Base-by-base conservation (phyloP, 2,888 invertebrate genomes). In the Agrotis exclamationis region DNA sequence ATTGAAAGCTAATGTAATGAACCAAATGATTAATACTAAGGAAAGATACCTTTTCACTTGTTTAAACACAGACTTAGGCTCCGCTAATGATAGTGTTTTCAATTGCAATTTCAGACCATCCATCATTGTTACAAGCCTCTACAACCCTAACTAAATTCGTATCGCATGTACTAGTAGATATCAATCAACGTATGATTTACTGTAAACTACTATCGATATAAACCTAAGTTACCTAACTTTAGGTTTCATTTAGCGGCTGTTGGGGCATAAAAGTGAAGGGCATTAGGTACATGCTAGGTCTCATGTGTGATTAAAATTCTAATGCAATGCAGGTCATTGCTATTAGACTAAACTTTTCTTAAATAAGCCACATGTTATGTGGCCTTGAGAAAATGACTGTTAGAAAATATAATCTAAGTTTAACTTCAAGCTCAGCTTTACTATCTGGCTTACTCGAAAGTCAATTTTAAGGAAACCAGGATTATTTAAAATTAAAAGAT, bases 181-280 rank as follows among this genome's bases (percentile, higher is more conserved):
- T 80, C 56, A 50, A 68, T 65, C 62, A 64, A 64, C 9, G 16
- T 50, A 62, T 63, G 63, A 58, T 66, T 59, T 63, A 54, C 53
- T 72, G 16, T 22, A 1, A 24, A 53, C 33, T 57, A 50, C 33
- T 44, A 48, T 50, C 50, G 20, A 60, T 28, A 45, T 45, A 78
- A 63, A 56, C 65, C 45, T 70, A 58, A 45, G 24, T 24, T 67
- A 39, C 44, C 20, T 59, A 65, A 65, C 20, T 53, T 68, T 59
- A 76, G 54, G 62, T 72, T 54, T 44, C 28, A 44, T 71, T 71
- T 72, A 80, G 51, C 50, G 54, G 57, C 51, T 33, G 64, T 67
- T 66, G 70, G 53, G 67, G 24, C 69, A 53, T 66, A 66, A 79
- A 87, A 87, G 86, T 86, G 86, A 87, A 87, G 86, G 86, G 86